Evolutionary conservation across 2,797 vertebrate genomes (phyloP), one percentile per base, ranked within the genome.

Genomic region (Urosaurus nigricauda): DNA sequence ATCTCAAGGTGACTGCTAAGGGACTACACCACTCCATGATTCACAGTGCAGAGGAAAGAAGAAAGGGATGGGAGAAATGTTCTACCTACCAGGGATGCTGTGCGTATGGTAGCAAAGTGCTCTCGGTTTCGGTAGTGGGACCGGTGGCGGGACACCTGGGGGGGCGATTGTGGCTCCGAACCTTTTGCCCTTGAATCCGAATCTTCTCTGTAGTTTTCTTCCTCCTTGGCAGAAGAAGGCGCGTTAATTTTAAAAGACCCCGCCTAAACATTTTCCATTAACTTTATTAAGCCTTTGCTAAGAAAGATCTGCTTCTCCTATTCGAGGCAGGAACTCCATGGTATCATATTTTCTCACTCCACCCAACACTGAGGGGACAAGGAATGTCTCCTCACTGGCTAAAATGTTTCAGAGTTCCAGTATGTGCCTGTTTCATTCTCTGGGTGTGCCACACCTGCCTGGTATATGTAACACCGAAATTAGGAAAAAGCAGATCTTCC

Each of bases 31-130:
- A 53, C 12, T 53, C 51, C 51, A 53, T 1, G 51, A 53, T 53
- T 9, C 9, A 53, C 11, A 13, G 53, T 56, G 26, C 0, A 3
- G 63, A 11, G 63, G 63, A 9, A 9, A 68, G 29, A 29, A 51
- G 29, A 4, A 4, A 32, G 65, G 65, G 29, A 4, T 12, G 29
- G 4, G 65, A 32, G 0, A 9, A 68, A 32, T 32, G 65, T 12
- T 32, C 65, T 32, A 94, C 96, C 90, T 97, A 99, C 99, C 98
- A 99, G 97, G 70, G 99, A 99, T 26, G 98, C 99, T 91, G 99
- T 99, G 95, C 99, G 98, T 96, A 99, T 99, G 53, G 99, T 99
- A 95, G 99, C 99, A 96, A 99, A 99, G 96, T 99, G 98, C 97
- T 99, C 99, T 88, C 99, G 97, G 95, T 99, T 99, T 92, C 99